Base-by-base conservation (phyloP, 2,797 vertebrate species). In the Hippocampus kuda region DNA sequence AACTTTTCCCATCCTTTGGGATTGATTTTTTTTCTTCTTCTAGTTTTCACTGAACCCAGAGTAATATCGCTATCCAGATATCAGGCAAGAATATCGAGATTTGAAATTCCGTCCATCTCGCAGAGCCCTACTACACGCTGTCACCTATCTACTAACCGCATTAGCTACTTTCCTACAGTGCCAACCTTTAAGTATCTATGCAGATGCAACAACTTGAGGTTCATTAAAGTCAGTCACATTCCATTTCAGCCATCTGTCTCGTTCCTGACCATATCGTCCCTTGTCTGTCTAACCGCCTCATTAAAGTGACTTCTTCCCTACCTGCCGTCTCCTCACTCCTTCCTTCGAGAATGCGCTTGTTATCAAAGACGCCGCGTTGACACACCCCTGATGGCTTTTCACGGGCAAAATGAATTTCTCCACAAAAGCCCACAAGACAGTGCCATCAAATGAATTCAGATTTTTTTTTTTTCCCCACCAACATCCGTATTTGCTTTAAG, bases 381-480 rank as follows among this genome's bases (percentile, higher is more conserved):
- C 57, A 60, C 2, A 60, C 57, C 57, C 2, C 26, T 8, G 27
- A 30, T 9, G 57, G 57, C 27, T 34, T 60, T 60, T 60, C 20
- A 30, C 16, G 27, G 6, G 57, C 30, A 61, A 34, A 51, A 16
- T 5, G 16, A 61, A 61, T 20, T 34, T 9, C 59, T 61, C 30
- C 59, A 38, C 59, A 61, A 61, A 61, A 34, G 59, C 30, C 16
- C 59, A 34, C 59, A 61, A 13, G 59, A 65, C n/a, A 18, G 44
- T 20, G n/a, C 42, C 44, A 15, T 65, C 63, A 48, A 65, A 65
- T 27, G 2, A 48, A 46, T 65, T 63, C 18, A 42, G 20, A 38
- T 22, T 38, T 61, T 49, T 48, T 63, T 34, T 41, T 8, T 6
- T 71, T 34, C 73, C 60, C 71, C 72, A 65, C 59, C 16, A 61